Percentiles rank a stretch among this genome's conserved stretches.
Evolutionary conservation across 1,140 invertebrate genomes (phyloP).

Genomic region (Lasioglossum baleicum): DNA sequence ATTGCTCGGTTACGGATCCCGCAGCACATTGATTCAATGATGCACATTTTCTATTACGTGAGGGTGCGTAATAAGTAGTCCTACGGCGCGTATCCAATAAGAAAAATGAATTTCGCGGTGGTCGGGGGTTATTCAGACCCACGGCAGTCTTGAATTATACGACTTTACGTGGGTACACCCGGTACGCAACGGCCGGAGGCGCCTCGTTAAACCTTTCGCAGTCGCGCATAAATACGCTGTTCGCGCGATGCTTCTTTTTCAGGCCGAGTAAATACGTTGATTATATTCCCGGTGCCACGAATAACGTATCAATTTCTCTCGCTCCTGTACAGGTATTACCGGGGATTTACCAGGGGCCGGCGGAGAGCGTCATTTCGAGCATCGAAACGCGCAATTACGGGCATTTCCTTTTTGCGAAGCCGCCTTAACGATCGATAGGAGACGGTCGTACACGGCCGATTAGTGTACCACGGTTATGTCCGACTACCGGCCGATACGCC

Average conservation of each 20-base stretch:
- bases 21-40: not conserved
- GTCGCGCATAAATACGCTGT: constrained; percentile 52
- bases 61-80: not conserved
- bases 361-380: not conserved
- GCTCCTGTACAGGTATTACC: not conserved
- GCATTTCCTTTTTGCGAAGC: not conserved
- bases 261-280: constrained; percentile 56
- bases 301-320: constrained; percentile 58
- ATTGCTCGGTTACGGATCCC: too few species aligned
- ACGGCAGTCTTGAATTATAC: constrained; percentile 35
- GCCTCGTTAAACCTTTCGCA: constrained; percentile 55
- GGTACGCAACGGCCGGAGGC: constrained; percentile 41
- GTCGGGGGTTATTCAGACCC: not conserved
- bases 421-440: constrained; percentile 17
- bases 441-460: constrained; percentile 26
- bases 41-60: constrained; percentile 4
- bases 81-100: not conserved
- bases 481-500: constrained; percentile 26
- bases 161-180: constrained; percentile 8
- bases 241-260: constrained; percentile 45
- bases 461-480: constrained; percentile 23
- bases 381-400: not conserved
- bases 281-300: constrained; percentile 50
- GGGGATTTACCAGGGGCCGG: constrained; percentile 4
- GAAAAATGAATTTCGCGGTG: constrained; percentile 11